Percentiles rank a stretch among this genome's conserved stretches.
Evolutionary conservation across 2,113 vertebrate species (phyloP).

Genomic region (Dicaeum eximium): DNA sequence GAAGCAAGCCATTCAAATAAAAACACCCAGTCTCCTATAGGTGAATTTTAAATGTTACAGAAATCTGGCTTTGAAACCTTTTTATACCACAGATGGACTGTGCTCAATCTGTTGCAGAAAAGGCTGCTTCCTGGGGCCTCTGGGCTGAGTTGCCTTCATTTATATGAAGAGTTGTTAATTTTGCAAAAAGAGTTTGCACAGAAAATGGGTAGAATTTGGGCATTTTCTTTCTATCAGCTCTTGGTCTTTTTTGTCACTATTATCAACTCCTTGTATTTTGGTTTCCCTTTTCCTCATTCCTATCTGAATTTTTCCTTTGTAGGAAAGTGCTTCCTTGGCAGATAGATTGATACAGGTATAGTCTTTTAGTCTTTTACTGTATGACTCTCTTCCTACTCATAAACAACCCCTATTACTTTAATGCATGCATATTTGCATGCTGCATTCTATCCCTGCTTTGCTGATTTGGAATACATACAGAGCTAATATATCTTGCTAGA

Average conservation of each 20-base stretch:
- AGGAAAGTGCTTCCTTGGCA: constrained; percentile 99
- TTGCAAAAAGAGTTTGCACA: neutral
- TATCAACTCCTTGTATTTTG: constrained; percentile 46
- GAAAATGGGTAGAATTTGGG: constrained; percentile 79
- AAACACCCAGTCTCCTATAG: neutral
- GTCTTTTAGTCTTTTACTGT: constrained; percentile 71
- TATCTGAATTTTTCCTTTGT: constrained; percentile 92
- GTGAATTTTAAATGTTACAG: neutral
- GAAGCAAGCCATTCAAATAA: neutral
- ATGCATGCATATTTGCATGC: constrained; percentile 78
- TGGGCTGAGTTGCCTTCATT: neutral
- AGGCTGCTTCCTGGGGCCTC: neutral
- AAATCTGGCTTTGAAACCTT: neutral
- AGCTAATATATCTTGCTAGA: constrained; percentile 60
- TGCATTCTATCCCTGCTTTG: constrained; percentile 50
- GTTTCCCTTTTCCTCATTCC: constrained; percentile 76
- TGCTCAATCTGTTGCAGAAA: neutral
- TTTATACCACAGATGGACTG: neutral
- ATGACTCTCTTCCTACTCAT: neutral
- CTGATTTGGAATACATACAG: constrained; percentile 40
- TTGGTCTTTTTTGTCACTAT: constrained; percentile 73
- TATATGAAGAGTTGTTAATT: neutral
- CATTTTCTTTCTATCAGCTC: constrained; percentile 73
- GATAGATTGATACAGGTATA: constrained; percentile 99
- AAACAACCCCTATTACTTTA: constrained; percentile 45